Percentiles rank a stretch among this genome's conserved stretches.
phyloP scores from a whole-genome alignment of 2,797 vertebrate genomes.

The Salmo trutta region DNA sequence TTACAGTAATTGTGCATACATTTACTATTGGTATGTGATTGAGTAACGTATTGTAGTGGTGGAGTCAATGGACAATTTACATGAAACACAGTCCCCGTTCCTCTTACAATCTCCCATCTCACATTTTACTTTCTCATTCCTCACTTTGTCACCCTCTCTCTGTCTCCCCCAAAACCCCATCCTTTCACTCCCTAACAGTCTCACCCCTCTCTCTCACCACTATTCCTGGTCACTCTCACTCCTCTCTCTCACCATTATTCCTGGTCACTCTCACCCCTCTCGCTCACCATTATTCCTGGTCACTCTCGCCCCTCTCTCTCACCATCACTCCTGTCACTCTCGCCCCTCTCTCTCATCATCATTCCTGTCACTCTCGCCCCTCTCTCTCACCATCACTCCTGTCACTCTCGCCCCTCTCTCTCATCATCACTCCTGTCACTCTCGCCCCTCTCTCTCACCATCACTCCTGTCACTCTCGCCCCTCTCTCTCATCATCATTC shows the following conservation, averaged over 20 bases:
- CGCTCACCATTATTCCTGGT: too few relatives aligned
- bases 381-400: too few relatives aligned
- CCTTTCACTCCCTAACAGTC: neutral
- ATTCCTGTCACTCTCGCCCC: too few relatives aligned
- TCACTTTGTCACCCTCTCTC: neutral
- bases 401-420: too few relatives aligned
- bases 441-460: neutral
- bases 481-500: too few relatives aligned
- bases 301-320: too few relatives aligned
- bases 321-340: too few relatives aligned
- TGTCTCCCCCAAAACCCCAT: neutral
- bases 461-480: neutral
- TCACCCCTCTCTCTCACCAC: neutral
- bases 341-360: too few relatives aligned
- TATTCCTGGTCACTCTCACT: neutral
- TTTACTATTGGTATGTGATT: neutral
- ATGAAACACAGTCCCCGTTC: neutral
- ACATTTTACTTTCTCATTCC: neutral
- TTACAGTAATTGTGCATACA: neutral
- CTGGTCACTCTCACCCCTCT: too few relatives aligned
- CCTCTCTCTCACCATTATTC: neutral
- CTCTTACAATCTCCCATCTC: neutral
- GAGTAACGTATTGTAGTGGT: neutral
- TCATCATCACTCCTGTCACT: too few relatives aligned
- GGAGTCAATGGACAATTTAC: neutral